Percentiles rank a stretch among this genome's conserved stretches.
Evolutionary conservation across 2,888 invertebrate genomes (phyloP).

Genomic region (Euclidia mi): DNA sequence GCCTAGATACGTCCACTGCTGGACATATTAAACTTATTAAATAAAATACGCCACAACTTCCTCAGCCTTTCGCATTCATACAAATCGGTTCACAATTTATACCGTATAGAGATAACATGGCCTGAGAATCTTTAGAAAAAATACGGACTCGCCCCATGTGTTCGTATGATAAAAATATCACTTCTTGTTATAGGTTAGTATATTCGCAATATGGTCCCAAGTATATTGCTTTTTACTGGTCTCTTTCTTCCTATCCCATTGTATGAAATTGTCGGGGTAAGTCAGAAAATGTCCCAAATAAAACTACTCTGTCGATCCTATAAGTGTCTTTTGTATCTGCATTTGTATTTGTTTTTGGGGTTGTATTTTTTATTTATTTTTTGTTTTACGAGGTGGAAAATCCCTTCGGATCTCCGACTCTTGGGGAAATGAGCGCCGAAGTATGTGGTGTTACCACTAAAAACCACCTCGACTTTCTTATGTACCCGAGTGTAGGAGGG

Average conservation of each 20-base stretch:
- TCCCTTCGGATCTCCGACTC: too few relatives aligned
- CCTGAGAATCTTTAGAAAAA: slow-evolving; percentile 27
- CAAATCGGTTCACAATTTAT: slow-evolving; percentile 6
- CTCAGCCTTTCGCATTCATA: not conserved
- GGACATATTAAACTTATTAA: not conserved
- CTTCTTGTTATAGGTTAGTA: slow-evolving; percentile 45
- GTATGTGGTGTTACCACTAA: too few relatives aligned
- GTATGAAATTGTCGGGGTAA: slow-evolving; percentile 37
- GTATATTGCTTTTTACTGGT: slow-evolving; percentile 64
- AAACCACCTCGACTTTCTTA: too few relatives aligned
- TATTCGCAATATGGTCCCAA: slow-evolving; percentile 66
- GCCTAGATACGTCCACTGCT: too few relatives aligned
- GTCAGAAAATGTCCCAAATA: slow-evolving; percentile 11
- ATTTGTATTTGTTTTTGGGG: not conserved
- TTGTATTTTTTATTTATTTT: too few relatives aligned
- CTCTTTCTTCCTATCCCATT: slow-evolving; percentile 52
- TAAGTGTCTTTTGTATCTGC: slow-evolving; percentile 7
- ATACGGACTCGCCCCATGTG: slow-evolving; percentile 43
- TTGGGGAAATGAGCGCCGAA: too few relatives aligned
- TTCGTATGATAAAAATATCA: slow-evolving; percentile 59
- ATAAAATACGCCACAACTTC: not conserved
- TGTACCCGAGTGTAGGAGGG: too few relatives aligned
- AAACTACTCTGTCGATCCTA: slow-evolving; percentile 13
- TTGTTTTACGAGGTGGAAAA: too few relatives aligned
- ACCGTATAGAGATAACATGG: slow-evolving; percentile 20